Evolutionary conservation across 64 coral and sea anemone genomes (phyloP).

Genomic region (Stichodactyla mertensii): DNA sequence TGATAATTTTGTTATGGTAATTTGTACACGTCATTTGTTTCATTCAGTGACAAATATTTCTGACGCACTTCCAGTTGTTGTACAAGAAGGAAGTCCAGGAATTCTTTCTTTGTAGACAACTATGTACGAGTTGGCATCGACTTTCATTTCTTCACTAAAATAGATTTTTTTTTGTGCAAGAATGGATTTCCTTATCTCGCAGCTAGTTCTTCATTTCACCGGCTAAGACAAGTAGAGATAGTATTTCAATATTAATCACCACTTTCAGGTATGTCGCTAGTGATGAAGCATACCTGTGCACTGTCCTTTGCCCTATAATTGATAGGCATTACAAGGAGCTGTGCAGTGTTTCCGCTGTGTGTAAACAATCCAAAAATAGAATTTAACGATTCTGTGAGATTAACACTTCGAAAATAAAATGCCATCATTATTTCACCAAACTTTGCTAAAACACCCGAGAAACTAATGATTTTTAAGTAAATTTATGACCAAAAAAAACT

Average conservation of each 20-base stretch:
- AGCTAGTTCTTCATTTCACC: neutral
- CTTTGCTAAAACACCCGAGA: neutral
- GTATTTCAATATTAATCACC: neutral
- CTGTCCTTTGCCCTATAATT: conserved; percentile 8
- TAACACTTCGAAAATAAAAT: neutral
- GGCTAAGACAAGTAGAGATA: neutral
- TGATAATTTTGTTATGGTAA: neutral
- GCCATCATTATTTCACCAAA: neutral
- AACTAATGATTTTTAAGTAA: too few species aligned
- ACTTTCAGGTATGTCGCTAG: neutral
- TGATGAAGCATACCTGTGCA: neutral
- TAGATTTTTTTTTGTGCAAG: neutral
- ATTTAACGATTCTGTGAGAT: neutral
- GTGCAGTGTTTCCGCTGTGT: neutral
- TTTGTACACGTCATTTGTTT: neutral
- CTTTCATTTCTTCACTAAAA: too few species aligned
- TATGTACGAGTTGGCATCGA: too few species aligned
- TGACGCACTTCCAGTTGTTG: neutral
- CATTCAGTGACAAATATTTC: neutral
- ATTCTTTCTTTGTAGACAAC: neutral
- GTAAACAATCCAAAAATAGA: neutral
- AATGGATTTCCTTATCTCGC: neutral
- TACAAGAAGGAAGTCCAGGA: neutral
- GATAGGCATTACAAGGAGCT: neutral
- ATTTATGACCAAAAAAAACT: neutral